Base-by-base conservation (phyloP, 2,888 invertebrate genomes). In the Scaeva pyrastri region DNA sequence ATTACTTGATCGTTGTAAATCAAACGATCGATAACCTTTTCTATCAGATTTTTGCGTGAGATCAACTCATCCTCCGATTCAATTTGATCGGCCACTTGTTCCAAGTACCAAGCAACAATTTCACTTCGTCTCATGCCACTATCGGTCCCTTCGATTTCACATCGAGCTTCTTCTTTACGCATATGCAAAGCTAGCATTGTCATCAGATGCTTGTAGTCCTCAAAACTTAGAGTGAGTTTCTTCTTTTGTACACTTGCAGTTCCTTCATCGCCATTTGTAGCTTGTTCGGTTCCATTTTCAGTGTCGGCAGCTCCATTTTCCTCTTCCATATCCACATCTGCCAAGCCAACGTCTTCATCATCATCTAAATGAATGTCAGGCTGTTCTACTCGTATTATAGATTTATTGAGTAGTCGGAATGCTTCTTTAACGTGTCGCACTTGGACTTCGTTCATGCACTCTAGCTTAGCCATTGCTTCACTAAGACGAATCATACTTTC, bases 301-400 rank as follows among this genome's bases (percentile, higher is more conserved):
- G 66, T 14, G 12, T 21, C 52, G 6, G 12, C 60, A 80, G 93
- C 90, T 7, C 94, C 94, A 86, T 93, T 91, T 39, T 94, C 93
- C 14, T 95, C 94, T 0, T 94, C 94, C 88, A 93, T 92, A 31
- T 94, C 93, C 16, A 95, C 94, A 1, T 95, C 94, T 16, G 94
- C 94, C 92, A 94, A 93, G 1, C 94, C 93, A 31, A 91, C 91
- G 52, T 93, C 93, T 14, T 95, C 95, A 45, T 97, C 97, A 81
- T 97, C 97, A 71, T 97, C 97, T 86, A 99, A 93, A 91, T 98
- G 96, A 70, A 99, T 97, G 91, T 99, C 99, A 0, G 99, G 99
- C 90, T 99, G 98, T 90, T 99, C 99, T 19, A 99, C 98, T 48
- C 99, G 95, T 88, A 99, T 98, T 88, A 99, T 98, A 0, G 98